Conservation (phyloP, 2,797 vertebrate species). For the Rhabdophis nuchalis region DNA sequence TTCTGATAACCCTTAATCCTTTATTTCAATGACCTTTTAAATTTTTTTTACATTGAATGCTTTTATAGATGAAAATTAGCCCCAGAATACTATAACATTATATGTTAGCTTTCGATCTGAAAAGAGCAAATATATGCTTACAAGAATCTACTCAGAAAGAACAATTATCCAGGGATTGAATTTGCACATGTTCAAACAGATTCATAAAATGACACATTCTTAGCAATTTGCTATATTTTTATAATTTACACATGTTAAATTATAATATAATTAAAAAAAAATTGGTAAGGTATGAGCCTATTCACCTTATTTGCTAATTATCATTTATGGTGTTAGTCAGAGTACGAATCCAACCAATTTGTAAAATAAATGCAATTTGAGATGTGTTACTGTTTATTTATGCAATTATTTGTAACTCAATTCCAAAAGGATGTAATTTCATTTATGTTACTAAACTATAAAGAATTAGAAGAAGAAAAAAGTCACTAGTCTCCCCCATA, state of each 20-base stretch:
- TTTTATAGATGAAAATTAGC: neutral
- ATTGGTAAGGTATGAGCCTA: neutral
- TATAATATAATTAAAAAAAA: neutral
- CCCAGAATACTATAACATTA: neutral
- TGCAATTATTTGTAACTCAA: neutral
- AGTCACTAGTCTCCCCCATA: neutral
- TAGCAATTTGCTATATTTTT: neutral
- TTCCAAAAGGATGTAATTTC: neutral
- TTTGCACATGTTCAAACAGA: neutral
- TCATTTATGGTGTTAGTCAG: neutral
- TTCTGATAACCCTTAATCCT: neutral
- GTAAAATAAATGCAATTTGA: neutral
- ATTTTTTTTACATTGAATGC: neutral
- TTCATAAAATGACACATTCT: neutral
- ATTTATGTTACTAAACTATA: neutral
- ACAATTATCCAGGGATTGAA: neutral
- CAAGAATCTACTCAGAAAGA: neutral
- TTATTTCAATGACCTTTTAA: neutral
- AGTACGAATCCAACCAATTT: neutral
- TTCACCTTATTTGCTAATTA: neutral
- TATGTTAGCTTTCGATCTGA: neutral
- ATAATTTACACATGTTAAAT: neutral
- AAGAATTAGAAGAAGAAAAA: neutral
- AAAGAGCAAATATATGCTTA: neutral
- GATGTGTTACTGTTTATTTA: neutral